A percentile compares a stretch with the other conserved stretches of the same genome.
Conservation (phyloP, 2,797 vertebrate species). For the Anolis apletophallus region DNA sequence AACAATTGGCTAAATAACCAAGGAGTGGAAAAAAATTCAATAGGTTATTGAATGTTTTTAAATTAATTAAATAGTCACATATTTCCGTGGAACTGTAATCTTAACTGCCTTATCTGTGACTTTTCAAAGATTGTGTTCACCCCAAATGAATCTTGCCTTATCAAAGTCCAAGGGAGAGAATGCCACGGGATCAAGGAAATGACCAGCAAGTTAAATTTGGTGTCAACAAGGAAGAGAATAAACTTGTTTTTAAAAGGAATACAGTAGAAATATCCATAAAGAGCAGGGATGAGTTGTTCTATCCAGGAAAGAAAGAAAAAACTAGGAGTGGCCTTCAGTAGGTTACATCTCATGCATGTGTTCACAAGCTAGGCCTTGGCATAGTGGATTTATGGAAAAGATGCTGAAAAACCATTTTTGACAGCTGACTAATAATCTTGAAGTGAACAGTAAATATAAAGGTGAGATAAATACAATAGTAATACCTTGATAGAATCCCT, state of each 20-base stretch:
- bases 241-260: not conserved
- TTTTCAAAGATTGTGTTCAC: not conserved
- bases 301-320: not conserved
- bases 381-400: slow-evolving; percentile 27
- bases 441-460: slow-evolving; percentile 56
- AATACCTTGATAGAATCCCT: slow-evolving; percentile 59
- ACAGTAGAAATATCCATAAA: not conserved
- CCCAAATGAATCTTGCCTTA: not conserved
- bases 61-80: not conserved
- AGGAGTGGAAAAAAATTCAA: not conserved
- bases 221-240: not conserved
- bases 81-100: not conserved
- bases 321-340: slow-evolving; percentile 40
- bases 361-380: not conserved
- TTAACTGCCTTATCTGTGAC: not conserved
- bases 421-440: slow-evolving; percentile 70
- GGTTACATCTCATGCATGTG: slow-evolving; percentile 6
- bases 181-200: not conserved
- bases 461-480: slow-evolving; percentile 46
- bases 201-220: not conserved
- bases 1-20: too few species aligned
- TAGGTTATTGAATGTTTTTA: not conserved
- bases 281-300: not conserved
- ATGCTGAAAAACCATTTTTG: slow-evolving; percentile 33
- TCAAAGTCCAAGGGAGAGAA: not conserved